Conservation (phyloP, 2,797 vertebrate species). For the Takifugu rubripes region DNA sequence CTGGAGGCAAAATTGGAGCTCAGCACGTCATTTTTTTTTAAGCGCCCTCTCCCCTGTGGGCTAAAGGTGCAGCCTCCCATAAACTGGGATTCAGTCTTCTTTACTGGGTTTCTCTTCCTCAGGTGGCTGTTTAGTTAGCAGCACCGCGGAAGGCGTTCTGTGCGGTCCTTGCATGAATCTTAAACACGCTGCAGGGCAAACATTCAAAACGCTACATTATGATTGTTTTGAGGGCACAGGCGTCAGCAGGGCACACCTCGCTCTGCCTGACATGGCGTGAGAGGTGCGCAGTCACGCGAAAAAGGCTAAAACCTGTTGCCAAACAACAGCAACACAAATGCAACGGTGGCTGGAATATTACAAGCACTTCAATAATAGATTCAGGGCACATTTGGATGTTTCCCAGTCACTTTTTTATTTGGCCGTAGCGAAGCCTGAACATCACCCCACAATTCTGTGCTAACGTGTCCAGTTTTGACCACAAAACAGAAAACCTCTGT, state of each 20-base stretch:
- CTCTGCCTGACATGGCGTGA: no score
- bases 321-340: conserved; percentile 1
- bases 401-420: not conserved
- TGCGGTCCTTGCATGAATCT: conserved; percentile 1
- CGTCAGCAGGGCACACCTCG: no score
- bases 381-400: no score
- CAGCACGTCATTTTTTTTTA: not conserved
- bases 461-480: conserved; percentile 29
- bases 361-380: no score
- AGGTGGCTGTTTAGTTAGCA: conserved; percentile 41
- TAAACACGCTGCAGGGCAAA: not conserved
- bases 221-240: no score
- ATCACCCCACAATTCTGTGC: conserved; percentile 26
- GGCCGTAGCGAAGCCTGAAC: conserved; percentile 12
- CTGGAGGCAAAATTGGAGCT: conserved; percentile 18
- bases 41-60: conserved; percentile 8
- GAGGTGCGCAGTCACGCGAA: no score
- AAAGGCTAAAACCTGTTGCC: not conserved
- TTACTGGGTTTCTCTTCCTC: conserved; percentile 25
- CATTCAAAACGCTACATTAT: no score
- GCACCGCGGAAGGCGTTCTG: not conserved
- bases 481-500: conserved; percentile 40
- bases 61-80: conserved; percentile 32
- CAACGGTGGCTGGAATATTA: not conserved
- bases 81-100: conserved; percentile 55